These are phyloP conservation scores for Papilio machaon DNA, from an alignment of 1,140 invertebrate genomes.

Conservation along the genomic window DNA sequence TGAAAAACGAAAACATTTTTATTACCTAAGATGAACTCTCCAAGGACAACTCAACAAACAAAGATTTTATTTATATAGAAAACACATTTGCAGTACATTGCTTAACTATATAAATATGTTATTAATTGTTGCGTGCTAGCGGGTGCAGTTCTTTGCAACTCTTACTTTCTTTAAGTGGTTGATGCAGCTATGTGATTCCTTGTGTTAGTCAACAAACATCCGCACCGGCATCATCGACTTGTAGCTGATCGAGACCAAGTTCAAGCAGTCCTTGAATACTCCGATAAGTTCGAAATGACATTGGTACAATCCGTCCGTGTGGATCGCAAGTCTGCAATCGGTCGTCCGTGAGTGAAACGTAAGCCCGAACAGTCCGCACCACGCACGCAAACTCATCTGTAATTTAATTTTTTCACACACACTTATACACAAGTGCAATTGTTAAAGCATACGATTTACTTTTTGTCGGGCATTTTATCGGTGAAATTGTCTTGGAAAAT, in stretches of 20 bases:
- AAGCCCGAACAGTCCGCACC: slow-evolving; percentile 57
- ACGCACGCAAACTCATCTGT: slow-evolving; percentile 65
- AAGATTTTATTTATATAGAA: no score
- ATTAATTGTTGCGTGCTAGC: slow-evolving; percentile 25
- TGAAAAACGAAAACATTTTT: no score
- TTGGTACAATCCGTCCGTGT: slow-evolving; percentile 33
- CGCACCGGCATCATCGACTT: slow-evolving; percentile 50
- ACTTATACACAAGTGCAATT: slow-evolving; percentile 54
- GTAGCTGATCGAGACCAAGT: slow-evolving; percentile 41
- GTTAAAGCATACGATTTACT: slow-evolving; percentile 69
- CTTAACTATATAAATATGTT: background rate
- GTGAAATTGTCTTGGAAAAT: slow-evolving; percentile 82
- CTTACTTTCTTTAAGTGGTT: slow-evolving; percentile 72
- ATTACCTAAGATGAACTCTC: no score
- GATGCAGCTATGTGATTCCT: slow-evolving; percentile 60
- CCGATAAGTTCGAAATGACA: slow-evolving; percentile 54
- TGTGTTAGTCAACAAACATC: slow-evolving; percentile 52
- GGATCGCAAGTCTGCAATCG: slow-evolving; percentile 52
- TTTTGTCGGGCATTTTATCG: slow-evolving; percentile 81
- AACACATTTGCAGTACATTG: background rate
- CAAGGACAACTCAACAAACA: no score
- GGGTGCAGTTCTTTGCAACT: slow-evolving; percentile 57
- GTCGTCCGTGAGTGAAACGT: slow-evolving; percentile 69
- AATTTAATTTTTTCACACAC: slow-evolving; percentile 66
- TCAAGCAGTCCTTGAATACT: slow-evolving; percentile 54